Percentiles rank a stretch among this genome's conserved stretches.
phyloP scores from a whole-genome alignment of 2,797 vertebrate species.

The Sylvilagus floridanus region DNA sequence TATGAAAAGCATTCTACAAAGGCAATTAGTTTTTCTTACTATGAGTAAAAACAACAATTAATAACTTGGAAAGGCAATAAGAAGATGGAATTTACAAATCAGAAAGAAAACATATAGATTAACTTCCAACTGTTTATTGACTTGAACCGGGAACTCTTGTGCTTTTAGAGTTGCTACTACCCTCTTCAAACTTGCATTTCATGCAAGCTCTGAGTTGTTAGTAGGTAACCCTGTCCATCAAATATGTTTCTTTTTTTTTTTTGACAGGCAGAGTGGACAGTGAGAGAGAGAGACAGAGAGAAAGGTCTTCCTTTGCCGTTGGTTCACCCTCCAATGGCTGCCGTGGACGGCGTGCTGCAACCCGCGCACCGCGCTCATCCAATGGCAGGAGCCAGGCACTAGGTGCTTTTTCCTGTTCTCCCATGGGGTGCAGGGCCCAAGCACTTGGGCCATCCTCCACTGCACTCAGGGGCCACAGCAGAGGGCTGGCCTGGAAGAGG shows the following conservation, averaged over 20 bases:
- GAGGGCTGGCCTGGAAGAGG: too few species aligned
- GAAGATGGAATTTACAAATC: background rate
- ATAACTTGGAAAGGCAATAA: background rate
- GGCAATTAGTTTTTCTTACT: background rate
- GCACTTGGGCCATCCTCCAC: too few species aligned
- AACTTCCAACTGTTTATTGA: background rate
- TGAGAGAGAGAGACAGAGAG: too few species aligned
- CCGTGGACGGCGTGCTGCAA: too few species aligned
- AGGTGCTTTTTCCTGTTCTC: too few species aligned
- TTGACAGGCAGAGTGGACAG: too few species aligned
- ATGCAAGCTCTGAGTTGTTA: background rate
- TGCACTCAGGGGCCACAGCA: too few species aligned
- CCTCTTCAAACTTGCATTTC: background rate
- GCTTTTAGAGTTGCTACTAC: background rate
- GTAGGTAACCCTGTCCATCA: background rate
- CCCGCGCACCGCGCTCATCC: too few species aligned
- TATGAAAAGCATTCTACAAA: background rate
- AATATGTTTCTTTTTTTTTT: slow-evolving; percentile 35
- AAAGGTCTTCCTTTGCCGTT: too few species aligned
- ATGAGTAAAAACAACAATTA: background rate
- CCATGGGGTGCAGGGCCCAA: too few species aligned
- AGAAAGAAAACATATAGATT: background rate
- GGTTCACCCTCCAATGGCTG: too few species aligned
- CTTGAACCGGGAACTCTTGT: background rate
- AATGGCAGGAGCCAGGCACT: too few species aligned